phyloP scores from a whole-genome alignment of 2,888 invertebrate species.

The Volucella bombylans region DNA sequence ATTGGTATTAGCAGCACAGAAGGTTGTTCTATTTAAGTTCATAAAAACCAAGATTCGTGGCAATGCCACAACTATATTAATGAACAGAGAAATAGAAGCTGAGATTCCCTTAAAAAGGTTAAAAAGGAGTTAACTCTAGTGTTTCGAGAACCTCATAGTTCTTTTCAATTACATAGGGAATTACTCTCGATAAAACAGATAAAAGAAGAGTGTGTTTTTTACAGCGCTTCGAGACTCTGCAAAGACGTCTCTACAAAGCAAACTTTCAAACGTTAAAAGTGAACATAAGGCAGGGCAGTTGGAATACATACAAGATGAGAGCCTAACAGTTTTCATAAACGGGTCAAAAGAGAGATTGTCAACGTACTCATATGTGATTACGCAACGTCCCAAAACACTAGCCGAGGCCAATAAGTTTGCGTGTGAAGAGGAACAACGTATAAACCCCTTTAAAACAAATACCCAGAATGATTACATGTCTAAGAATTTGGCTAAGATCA shows the following conservation, averaged over 20 bases:
- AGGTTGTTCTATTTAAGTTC: neutral
- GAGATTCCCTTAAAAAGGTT: neutral
- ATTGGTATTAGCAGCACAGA: too few relatives aligned
- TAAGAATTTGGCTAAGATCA: conserved; percentile 3
- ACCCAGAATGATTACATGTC: conserved; percentile 8
- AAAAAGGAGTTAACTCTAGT: conserved; percentile 23
- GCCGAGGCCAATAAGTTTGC: conserved; percentile 30
- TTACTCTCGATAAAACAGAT: conserved; percentile 32
- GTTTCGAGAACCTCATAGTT: conserved; percentile 17
- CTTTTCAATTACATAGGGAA: conserved; percentile 31
- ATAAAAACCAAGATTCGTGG: neutral
- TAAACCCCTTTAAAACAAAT: conserved; percentile 7
- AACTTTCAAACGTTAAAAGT: neutral
- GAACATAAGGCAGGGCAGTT: conserved; percentile 1
- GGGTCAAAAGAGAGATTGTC: conserved; percentile 10
- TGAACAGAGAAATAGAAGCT: conserved; percentile 35
- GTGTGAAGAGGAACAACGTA: conserved; percentile 37
- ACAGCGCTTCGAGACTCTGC: conserved; percentile 25
- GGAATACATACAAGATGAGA: conserved; percentile 28
- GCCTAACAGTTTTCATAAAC: conserved; percentile 26
- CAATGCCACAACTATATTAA: conserved; percentile 28
- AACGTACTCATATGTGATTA: conserved; percentile 29
- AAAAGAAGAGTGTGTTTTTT: conserved; percentile 25
- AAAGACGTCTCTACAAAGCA: conserved; percentile 28
- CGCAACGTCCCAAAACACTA: conserved; percentile 30